Base-by-base conservation (phyloP, 1,140 invertebrate species). In the Chlorops oryzae region DNA sequence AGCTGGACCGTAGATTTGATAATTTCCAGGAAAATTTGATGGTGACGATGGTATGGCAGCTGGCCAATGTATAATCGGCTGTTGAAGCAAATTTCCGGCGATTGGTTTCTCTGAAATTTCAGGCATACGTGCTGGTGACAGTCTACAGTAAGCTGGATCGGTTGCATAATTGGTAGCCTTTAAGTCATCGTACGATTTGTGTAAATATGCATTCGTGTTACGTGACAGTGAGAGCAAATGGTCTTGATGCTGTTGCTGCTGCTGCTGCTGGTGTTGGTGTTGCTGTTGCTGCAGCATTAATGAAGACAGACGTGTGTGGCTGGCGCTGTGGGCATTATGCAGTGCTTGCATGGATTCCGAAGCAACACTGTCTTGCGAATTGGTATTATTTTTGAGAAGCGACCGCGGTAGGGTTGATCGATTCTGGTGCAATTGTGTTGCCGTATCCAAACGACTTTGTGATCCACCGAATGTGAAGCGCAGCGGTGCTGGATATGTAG, bases 361-460 rank as follows among this genome's bases (percentile, higher is more conserved):
- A 5, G 55, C 58, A 2, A 63, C 7, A 28, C 61, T 65, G 2
- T 63, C 57, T 48, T 65, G 61, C 18, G 61, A 63, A 39, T 59
- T 50, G 21, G 51, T 28, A 23, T 44, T 56, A 0, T 35, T 59
- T 50, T 55, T 67, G 58, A 5, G 38, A 15, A 71, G 71, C 47
- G 63, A 64, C 2, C 69, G 58, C 17, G 69, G 69, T 37, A 72
- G 22, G 6, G 69, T 71, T n/a, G n/a, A n/a, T n/a, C 68, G 62
- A 18, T 67, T 71, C 41, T 69, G 63, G n/a, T n/a, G n/a, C n/a
- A n/a, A n/a, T n/a, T n/a, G n/a, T n/a, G n/a, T n/a, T n/a, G n/a
- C n/a, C n/a, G n/a, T n/a, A 50, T 51, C 51, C 3, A 50, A 54
- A 48, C 61, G 13, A 7, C 43, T 47, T 22, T 53, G 51, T 22